Conservation (phyloP, 1,140 invertebrate species). For the Drosophila sulfurigaster region DNA sequence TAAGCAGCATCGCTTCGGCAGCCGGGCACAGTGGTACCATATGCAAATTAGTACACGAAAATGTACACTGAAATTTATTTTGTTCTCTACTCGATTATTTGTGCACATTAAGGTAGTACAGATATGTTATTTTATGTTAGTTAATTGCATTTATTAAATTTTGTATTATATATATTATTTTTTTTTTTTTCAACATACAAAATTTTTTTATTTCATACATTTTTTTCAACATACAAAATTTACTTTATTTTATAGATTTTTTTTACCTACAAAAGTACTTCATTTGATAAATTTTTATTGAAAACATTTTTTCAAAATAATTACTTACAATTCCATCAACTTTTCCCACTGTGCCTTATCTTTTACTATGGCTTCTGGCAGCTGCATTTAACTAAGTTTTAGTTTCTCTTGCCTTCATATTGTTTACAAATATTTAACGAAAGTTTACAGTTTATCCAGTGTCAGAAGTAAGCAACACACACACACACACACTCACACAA, state of each 20-base stretch:
- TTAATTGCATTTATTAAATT: too few species aligned
- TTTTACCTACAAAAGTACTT: background rate
- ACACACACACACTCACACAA: constrained; percentile 22
- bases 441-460: constrained; percentile 50
- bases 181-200: too few species aligned
- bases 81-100: too few species aligned
- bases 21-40: constrained; percentile 48
- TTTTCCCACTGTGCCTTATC: constrained; percentile 25
- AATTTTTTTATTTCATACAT: too few species aligned
- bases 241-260: too few species aligned
- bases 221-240: too few species aligned
- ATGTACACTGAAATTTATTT: background rate
- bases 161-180: too few species aligned
- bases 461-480: constrained; percentile 41
- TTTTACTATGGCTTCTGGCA: constrained; percentile 41
- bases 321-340: background rate
- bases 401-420: constrained; percentile 50
- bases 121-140: too few species aligned
- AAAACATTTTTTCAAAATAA: background rate
- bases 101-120: too few species aligned
- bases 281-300: background rate
- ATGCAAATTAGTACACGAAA: constrained; percentile 16
- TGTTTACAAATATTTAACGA: constrained; percentile 70
- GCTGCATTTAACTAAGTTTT: constrained; percentile 38
- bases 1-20: constrained; percentile 27